Conservation (phyloP, 2,113 vertebrate genomes). For the Sinocyclocheilus rhinocerous region DNA sequence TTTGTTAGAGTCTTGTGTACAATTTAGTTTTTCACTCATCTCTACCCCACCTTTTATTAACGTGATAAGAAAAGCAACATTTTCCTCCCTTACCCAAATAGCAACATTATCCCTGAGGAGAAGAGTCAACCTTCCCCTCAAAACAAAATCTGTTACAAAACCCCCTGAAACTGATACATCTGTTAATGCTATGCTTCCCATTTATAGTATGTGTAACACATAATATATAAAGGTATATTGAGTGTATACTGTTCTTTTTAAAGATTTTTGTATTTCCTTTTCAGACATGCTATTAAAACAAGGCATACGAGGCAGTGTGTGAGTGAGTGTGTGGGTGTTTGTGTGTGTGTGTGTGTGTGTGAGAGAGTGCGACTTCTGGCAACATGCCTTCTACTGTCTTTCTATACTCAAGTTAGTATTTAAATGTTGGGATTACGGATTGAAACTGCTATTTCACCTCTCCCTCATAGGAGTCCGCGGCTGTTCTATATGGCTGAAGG, state of each 20-base stretch:
- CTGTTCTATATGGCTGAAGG: background rate
- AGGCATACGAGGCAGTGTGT: constrained; percentile 74
- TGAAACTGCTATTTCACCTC: background rate
- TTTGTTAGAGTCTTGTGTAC: constrained; percentile 31
- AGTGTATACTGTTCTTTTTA: constrained; percentile 14
- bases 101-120: background rate
- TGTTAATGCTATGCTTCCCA: constrained; percentile 66
- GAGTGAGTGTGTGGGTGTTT: background rate
- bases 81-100: background rate
- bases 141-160: constrained; percentile 27
- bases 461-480: background rate
- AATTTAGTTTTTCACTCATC: constrained; percentile 2
- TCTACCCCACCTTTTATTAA: constrained; percentile 12
- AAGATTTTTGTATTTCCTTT: constrained; percentile 56
- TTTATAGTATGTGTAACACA: constrained; percentile 64
- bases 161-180: constrained; percentile 1
- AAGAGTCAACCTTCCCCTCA: constrained; percentile 5
- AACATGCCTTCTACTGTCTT: background rate
- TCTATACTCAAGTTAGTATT: constrained; percentile 37
- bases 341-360: background rate
- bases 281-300: constrained; percentile 76
- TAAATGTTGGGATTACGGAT: constrained; percentile 31
- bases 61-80: constrained; percentile 12
- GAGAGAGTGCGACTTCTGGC: background rate
- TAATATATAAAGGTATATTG: constrained; percentile 69